A percentile compares a stretch with the other conserved stretches of the same genome.
phyloP scores from a whole-genome alignment of 2,888 invertebrate species.

The Ligdia adustata region DNA sequence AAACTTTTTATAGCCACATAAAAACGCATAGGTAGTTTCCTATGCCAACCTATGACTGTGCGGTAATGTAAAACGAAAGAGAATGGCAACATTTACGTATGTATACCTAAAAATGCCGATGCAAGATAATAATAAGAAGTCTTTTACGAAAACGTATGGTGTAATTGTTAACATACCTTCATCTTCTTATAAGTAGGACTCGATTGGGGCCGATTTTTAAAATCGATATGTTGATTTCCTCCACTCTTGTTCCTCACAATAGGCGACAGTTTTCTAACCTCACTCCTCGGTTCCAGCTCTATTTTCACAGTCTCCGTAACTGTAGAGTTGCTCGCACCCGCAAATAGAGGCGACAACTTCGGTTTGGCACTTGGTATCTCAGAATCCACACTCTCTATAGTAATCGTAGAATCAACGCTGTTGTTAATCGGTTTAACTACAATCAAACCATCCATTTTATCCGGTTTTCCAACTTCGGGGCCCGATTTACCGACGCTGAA shows the following conservation, averaged over 20 bases:
- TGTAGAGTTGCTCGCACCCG: conserved; percentile 56
- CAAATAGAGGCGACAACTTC: conserved; percentile 74
- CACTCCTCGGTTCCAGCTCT: conserved; percentile 70
- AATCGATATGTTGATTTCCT: conserved; percentile 65
- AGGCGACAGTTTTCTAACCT: conserved; percentile 74
- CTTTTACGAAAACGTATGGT: too few relatives aligned
- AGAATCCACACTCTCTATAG: conserved; percentile 68
- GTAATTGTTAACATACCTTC: conserved; percentile 57
- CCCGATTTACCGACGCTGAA: conserved; percentile 52
- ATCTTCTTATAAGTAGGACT: conserved; percentile 67
- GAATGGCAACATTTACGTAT: too few relatives aligned
- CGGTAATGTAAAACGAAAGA: too few relatives aligned
- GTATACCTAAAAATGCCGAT: too few relatives aligned
- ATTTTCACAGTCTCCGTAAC: conserved; percentile 59
- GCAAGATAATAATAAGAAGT: too few relatives aligned
- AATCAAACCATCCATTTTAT: conserved; percentile 55
- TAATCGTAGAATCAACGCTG: conserved; percentile 71
- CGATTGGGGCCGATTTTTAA: conserved; percentile 71
- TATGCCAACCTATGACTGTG: too few relatives aligned
- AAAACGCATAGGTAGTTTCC: too few relatives aligned
- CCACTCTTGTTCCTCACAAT: conserved; percentile 61
- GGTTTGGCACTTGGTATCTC: conserved; percentile 62
- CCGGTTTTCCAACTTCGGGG: conserved; percentile 31
- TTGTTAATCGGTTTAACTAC: conserved; percentile 68
- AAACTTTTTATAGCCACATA: too few relatives aligned